Evolutionary conservation across 2,888 invertebrate genomes (phyloP), one percentile per base, ranked within the genome.

Genomic region (Acrocyrtus sp.): DNA sequence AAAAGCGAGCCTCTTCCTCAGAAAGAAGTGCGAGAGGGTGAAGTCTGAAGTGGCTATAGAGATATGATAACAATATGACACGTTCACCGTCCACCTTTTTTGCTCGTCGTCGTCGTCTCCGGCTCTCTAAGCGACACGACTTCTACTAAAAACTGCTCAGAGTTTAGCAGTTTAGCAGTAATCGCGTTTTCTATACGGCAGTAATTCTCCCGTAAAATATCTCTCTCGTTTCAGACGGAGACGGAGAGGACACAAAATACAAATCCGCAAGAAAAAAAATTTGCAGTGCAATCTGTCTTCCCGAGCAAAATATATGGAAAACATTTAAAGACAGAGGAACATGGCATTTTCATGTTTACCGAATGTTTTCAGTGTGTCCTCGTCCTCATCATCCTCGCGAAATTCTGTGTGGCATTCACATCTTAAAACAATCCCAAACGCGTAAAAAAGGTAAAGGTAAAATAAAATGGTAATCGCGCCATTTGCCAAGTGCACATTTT

Each of bases 11-110:
- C 34, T 34, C 34, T 34, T 54, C 26, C 4, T 8, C 3, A 12
- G 12, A 34, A 34, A 27, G 24, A 54, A 19, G 39, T 34, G 2
- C n/a, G n/a, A n/a, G n/a, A n/a, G n/a, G n/a, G n/a, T n/a, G n/a
- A n/a, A n/a, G 29, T n/a, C 34, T 34, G 19, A n/a, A 19, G 15
- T 34, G 34, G 34, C 12, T 57, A 39, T 34, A 68, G 50, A 73
- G 73, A 73, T 73, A 73, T 68, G 73, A 68, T 73, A 73, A 63
- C 73, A 62, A 62, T 73, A 63, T 73, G 73, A 73, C 68, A 73
- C 68, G 62, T 73, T 50, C 48, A 56, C 57, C 43, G 43, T 21
- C 22, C 45, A 29, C 53, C 57, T 50, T 22, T 10, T 45, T 45
- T 21, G 22, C 48, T 48, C 8, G 8, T 17, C 17, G 27, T 22